These are phyloP conservation scores for Apistogramma diplotaenia DNA, from an alignment of 2,113 vertebrate genomes.

Conservation along the genomic window DNA sequence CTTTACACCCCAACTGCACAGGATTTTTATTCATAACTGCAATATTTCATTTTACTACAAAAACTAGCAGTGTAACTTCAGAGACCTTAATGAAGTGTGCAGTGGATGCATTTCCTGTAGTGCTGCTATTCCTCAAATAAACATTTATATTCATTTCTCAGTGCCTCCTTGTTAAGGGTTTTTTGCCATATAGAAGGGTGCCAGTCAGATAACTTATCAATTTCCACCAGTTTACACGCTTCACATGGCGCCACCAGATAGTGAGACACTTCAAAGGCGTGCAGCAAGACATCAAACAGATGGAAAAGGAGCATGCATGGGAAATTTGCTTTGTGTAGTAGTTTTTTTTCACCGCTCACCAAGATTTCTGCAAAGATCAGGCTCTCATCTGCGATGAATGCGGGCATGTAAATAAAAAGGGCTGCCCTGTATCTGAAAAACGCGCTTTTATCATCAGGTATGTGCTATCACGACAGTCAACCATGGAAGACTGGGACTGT, in stretches of 20 bases:
- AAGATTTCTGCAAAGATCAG: not conserved
- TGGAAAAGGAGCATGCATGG: not conserved
- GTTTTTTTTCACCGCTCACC: not conserved
- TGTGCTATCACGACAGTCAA: not conserved
- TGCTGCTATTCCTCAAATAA: not conserved
- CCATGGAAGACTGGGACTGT: not conserved
- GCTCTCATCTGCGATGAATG: not conserved
- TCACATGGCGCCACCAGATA: constrained; percentile 28
- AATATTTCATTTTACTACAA: not conserved
- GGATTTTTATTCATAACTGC: too few species aligned
- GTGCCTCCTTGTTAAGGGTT: not conserved
- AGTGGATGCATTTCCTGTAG: not conserved
- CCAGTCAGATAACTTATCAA: constrained; percentile 46
- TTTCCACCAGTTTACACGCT: constrained; percentile 43
- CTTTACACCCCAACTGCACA: too few species aligned
- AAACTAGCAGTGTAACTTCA: not conserved
- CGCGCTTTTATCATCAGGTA: not conserved
- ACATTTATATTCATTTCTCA: not conserved
- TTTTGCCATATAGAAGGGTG: constrained; percentile 6
- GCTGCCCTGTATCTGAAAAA: not conserved
- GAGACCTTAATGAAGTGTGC: not conserved
- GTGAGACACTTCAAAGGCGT: constrained; percentile 54
- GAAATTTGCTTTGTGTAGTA: not conserved
- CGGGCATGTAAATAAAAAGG: not conserved
- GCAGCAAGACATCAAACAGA: constrained; percentile 45